phyloP scores from a whole-genome alignment of 2,888 invertebrate species.

The Brachypterus glaber region DNA sequence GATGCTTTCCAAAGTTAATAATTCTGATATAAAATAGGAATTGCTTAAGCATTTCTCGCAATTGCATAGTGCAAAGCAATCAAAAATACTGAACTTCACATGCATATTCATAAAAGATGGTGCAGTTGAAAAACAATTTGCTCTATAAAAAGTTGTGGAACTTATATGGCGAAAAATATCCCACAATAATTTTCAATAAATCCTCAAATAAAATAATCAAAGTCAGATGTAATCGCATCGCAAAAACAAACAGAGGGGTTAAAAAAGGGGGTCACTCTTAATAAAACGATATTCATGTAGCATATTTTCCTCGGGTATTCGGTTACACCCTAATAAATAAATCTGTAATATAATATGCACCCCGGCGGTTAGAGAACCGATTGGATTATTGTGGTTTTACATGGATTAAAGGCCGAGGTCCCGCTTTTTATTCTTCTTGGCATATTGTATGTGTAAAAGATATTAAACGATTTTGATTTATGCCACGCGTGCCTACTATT shows the following conservation, averaged over 20 bases:
- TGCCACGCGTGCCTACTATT: constrained; percentile 35
- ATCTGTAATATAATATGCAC: constrained; percentile 40
- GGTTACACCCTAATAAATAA: constrained; percentile 38
- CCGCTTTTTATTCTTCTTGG: constrained; percentile 36
- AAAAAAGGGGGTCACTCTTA: constrained; percentile 9
- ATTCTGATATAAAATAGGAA: no score
- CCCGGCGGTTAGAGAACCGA: constrained; percentile 33
- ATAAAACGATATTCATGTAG: constrained; percentile 35
- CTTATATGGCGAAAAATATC: no score
- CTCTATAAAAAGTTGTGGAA: no score
- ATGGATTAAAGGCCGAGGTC: constrained; percentile 36
- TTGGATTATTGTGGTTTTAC: constrained; percentile 40
- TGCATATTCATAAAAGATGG: no score
- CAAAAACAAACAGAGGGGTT: background rate
- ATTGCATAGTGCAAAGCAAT: no score
- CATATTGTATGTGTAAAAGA: constrained; percentile 41
- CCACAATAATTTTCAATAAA: no score
- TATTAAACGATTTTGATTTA: constrained; percentile 38
- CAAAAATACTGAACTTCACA: no score
- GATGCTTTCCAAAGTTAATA: no score
- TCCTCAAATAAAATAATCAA: no score
- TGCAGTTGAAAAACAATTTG: no score
- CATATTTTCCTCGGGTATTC: constrained; percentile 36
- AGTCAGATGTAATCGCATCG: no score
- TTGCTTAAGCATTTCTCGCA: no score